Base-by-base conservation (phyloP, 2,888 invertebrate species). In the Diaprepes abbreviatus region DNA sequence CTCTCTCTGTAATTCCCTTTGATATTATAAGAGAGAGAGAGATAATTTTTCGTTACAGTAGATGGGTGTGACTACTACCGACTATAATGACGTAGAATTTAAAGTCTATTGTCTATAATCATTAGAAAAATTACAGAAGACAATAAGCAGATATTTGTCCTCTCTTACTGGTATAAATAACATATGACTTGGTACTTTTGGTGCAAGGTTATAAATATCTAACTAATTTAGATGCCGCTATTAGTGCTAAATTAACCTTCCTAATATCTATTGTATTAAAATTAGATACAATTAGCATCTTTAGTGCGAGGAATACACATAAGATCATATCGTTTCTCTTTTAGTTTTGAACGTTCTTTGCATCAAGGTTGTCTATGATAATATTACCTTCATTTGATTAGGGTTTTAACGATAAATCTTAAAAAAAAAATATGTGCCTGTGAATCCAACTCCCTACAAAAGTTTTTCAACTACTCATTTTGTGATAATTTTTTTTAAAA, bases 231-330 rank as follows among this genome's bases (percentile, higher is more conserved):
- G 38, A 52, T 62, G 36, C 62, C 52, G 9, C 33, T 10, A 38
- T 36, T 40, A 62, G 62, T 52, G 62, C 40, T 40, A 63, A 63
- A 63, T 63, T 63, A 63, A 19, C 52, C 62, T 50, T 52, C 35
- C 62, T 28, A 52, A 21, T 17, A 16, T 28, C 62, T 40, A 63
- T 63, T 63, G 62, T 63, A 63, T 63, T 63, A 40, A 63, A 40
- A 63, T 63, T 63, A 63, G 52, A 31, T 35, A 28, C 52, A 63
- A 63, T 63, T 31, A 24, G 5, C 45, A 48, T 45, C 19, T 58
- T 40, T 17, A 31, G 43, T 58, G 40, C 10, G 14, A 24, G 7
- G 24, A 38, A 19, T 21, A 55, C 21, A 14, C 12, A 36, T 55
- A 55, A 35, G 55, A 55, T 55, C 55, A 36, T 14, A 38, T 55